Conservation (phyloP, 2,888 invertebrate species). For the Blomia tropicalis region DNA sequence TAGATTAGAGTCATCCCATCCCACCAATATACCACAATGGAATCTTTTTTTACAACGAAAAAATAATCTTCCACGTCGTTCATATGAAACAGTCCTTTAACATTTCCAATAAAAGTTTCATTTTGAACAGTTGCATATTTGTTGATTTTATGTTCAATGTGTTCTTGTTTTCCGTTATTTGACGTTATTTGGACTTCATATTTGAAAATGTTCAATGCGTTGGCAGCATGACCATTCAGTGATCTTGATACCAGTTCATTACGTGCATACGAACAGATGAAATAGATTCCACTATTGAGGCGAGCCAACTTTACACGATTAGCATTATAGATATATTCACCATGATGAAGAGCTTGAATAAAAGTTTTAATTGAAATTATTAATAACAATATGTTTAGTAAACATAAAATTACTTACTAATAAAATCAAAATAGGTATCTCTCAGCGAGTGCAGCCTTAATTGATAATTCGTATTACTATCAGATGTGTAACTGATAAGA, state of each 20-base stretch:
- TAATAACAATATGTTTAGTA: no score
- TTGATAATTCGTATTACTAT: no score
- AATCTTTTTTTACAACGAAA: background rate
- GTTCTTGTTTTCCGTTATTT: background rate
- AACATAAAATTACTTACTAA: no score
- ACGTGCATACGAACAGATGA: background rate
- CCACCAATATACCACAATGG: background rate
- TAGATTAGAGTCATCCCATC: background rate
- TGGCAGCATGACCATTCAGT: background rate
- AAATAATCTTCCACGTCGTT: background rate
- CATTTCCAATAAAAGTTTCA: background rate
- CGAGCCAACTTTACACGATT: background rate
- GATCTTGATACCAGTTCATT: no score
- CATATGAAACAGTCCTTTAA: background rate
- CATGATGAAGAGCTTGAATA: no score
- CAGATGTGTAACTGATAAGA: no score
- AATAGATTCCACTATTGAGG: background rate
- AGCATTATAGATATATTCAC: background rate
- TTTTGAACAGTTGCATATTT: background rate
- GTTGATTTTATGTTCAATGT: background rate
- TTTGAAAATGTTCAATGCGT: background rate
- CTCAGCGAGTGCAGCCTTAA: no score
- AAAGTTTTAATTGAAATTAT: no score
- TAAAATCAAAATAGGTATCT: no score
- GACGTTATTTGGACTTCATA: background rate